A percentile compares a stretch with the other conserved stretches of the same genome.
Evolutionary conservation across 2,888 invertebrate species (phyloP).

Genomic region (Phortica okadai): DNA sequence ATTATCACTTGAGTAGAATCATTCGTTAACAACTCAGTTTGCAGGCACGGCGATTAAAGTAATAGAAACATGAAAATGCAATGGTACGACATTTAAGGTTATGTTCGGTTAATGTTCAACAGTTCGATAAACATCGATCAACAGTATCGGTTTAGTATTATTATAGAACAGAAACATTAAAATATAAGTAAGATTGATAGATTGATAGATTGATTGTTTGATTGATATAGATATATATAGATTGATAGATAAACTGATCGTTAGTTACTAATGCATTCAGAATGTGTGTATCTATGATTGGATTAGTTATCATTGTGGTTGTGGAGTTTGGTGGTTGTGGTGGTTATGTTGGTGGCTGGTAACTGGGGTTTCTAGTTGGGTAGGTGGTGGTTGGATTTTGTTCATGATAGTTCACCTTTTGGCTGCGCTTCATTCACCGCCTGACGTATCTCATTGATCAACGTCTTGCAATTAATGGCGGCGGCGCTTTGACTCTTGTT

Average conservation of each 20-base stretch:
- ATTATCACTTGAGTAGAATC: slow-evolving; percentile 1
- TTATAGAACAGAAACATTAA: slow-evolving; percentile 7
- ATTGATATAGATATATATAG: neutral
- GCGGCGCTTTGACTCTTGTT: slow-evolving; percentile 81
- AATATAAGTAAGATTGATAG: neutral
- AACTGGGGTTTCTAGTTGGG: slow-evolving; percentile 44
- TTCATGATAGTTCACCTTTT: slow-evolving; percentile 80
- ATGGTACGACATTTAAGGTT: slow-evolving; percentile 26
- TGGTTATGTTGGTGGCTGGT: slow-evolving; percentile 20
- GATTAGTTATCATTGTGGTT: neutral
- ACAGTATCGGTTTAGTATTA: neutral
- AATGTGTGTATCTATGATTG: slow-evolving; percentile 9
- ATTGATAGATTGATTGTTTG: neutral
- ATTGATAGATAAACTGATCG: neutral
- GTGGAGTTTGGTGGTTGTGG: slow-evolving; percentile 14
- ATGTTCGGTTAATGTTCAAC: neutral
- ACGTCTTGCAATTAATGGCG: slow-evolving; percentile 86
- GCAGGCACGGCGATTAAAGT: slow-evolving; percentile 25
- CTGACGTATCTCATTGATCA: slow-evolving; percentile 91
- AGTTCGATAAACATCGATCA: neutral
- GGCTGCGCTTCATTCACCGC: slow-evolving; percentile 93
- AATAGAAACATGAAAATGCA: slow-evolving; percentile 21
- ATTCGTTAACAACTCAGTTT: slow-evolving; percentile 21
- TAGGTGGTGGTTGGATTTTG: slow-evolving; percentile 35
- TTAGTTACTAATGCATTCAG: neutral